phyloP scores from a whole-genome alignment of 2,888 invertebrate genomes.

The Epistrophella euchroma region DNA sequence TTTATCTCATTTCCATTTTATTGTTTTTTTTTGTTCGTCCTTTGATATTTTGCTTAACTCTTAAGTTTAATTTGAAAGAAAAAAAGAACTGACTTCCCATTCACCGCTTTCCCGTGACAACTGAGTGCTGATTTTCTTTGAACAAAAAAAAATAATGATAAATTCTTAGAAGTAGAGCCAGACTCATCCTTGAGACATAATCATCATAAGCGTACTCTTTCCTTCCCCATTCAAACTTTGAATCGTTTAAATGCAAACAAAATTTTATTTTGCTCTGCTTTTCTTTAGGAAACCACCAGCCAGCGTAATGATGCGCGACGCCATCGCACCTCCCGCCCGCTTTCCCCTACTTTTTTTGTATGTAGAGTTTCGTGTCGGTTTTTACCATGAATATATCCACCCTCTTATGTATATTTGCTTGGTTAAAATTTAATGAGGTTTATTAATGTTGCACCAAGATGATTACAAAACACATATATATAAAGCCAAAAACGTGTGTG shows the following conservation, averaged over 20 bases:
- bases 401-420: conserved; percentile 40
- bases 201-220: conserved; percentile 1
- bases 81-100: conserved; percentile 20
- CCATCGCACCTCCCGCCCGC: background rate
- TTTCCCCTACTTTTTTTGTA: background rate
- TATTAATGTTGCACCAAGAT: conserved; percentile 67
- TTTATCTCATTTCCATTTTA: conserved; percentile 48
- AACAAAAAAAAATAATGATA: conserved; percentile 20
- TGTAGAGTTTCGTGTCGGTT: background rate
- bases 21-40: background rate
- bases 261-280: background rate
- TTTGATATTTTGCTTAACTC: background rate
- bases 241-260: conserved; percentile 35
- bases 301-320: conserved; percentile 35
- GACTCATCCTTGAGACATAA: conserved; percentile 70
- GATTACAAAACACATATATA: conserved; percentile 29
- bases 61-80: background rate
- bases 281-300: conserved; percentile 23
- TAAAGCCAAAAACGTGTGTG: conserved; percentile 34
- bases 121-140: conserved; percentile 44
- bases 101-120: conserved; percentile 4
- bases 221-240: conserved; percentile 1
- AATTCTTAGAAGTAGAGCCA: conserved; percentile 44
- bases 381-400: background rate
- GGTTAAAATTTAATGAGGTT: conserved; percentile 73